These are phyloP conservation scores for Phylloscopus whistleri DNA, from an alignment of 2,113 vertebrate species.

Conservation along the genomic window DNA sequence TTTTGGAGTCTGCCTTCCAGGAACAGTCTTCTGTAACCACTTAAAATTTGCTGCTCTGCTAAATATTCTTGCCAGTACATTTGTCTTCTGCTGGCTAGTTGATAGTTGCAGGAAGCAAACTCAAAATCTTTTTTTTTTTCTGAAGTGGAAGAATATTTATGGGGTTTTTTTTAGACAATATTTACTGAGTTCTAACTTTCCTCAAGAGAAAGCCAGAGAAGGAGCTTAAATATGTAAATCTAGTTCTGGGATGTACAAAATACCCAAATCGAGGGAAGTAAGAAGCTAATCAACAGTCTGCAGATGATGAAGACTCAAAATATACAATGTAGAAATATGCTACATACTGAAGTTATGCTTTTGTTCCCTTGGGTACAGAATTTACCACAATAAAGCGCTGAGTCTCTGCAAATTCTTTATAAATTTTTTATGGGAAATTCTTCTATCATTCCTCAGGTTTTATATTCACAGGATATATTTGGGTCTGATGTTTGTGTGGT, in stretches of 20 bases:
- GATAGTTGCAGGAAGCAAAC: neutral
- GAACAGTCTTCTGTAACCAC: neutral
- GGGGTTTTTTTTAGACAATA: neutral
- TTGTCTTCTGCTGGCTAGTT: neutral
- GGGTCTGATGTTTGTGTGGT: neutral
- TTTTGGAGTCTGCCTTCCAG: conserved; percentile 19
- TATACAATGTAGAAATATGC: neutral
- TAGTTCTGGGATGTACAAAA: neutral
- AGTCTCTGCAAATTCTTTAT: neutral
- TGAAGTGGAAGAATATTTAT: neutral
- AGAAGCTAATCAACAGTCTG: neutral
- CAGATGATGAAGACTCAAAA: neutral
- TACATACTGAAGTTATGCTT: neutral
- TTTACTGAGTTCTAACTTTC: neutral
- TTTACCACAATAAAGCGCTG: neutral
- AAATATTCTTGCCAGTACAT: conserved; percentile 20
- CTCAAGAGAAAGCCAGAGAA: neutral
- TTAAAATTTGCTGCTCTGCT: conserved; percentile 22
- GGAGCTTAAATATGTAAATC: conserved; percentile 4
- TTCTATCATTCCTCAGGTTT: neutral
- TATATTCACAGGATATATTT: neutral
- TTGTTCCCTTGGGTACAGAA: neutral
- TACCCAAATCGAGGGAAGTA: neutral
- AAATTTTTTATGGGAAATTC: neutral
- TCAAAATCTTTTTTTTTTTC: neutral